Evolutionary conservation across 2,888 invertebrate genomes (phyloP), one percentile per base, ranked within the genome.

Genomic region (Heliconius ethilla): DNA sequence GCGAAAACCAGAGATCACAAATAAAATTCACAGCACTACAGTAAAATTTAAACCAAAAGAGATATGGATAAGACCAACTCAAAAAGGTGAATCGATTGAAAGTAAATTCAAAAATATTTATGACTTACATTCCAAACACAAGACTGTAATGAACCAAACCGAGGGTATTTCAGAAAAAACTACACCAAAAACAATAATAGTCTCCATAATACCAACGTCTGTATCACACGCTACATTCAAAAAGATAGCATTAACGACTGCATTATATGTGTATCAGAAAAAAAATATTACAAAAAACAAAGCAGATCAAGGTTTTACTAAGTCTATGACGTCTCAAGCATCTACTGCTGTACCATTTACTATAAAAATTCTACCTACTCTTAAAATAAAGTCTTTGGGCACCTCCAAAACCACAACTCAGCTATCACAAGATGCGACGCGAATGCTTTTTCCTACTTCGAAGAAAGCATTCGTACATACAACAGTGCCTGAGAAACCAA

Each of bases 121-220:
- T 70, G 89, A 90, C 78, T 67, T 82, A 73, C 81, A 88, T 80
- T 82, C 85, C 62, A 90, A 87, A 83, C 82, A 86, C 65, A 90
- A 86, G 86, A 86, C 84, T 81, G 85, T 87, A 55, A 88, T 87
- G 65, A 74, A 79, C 79, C 89, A 89, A 81, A 89, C 87, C 78
- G 91, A 92, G 72, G 78, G 87, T 15, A 83, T 84, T 72, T 83
- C 87, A 76, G 89, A 85, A 78, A 84, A 86, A 67, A 94, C 94
- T 10, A 94, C 94, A 70, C 93, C 92, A 69, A 92, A 91, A 82
- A 94, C 94, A 11, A 94, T 94, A 65, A 91, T 94, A 75, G 94
- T 94, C 15, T 94, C 94, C 13, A 94, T 94, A 80, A 94, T 94
- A 87, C 94, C 94, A 27, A 94, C 94, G 67, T 94, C 94, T 40